Evolutionary conservation across 2,797 vertebrate species (phyloP).

Genomic region (Percopsis omiscomaycus): DNA sequence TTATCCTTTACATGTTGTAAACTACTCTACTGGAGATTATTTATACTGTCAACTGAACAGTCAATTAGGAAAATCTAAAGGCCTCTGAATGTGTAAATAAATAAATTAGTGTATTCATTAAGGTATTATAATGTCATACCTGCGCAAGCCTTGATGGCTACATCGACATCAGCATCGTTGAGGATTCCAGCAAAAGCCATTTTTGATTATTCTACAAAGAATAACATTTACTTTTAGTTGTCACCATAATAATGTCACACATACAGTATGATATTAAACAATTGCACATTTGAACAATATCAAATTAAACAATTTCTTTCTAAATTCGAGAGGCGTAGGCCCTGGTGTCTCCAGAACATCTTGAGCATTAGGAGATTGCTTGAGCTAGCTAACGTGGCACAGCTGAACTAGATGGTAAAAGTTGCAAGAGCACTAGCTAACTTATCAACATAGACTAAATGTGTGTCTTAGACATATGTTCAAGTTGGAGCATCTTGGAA

Average conservation of each 20-base stretch:
- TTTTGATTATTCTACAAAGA: conserved; percentile 37
- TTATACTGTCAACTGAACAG: not conserved
- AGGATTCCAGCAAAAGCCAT: conserved; percentile 75
- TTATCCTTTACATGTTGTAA: too few relatives aligned
- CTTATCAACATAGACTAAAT: too few relatives aligned
- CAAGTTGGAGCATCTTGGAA: not conserved
- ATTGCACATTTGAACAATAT: not conserved
- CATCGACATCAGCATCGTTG: conserved; percentile 69
- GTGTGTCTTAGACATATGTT: too few relatives aligned
- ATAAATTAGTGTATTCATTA: not conserved
- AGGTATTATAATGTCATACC: conserved; percentile 52
- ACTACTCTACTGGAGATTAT: not conserved
- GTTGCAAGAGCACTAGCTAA: too few relatives aligned
- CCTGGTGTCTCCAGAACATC: too few relatives aligned
- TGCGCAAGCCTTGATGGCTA: conserved; percentile 68
- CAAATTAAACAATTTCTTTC: not conserved
- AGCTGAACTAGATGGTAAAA: too few relatives aligned
- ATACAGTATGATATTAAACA: too few relatives aligned
- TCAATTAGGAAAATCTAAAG: too few relatives aligned
- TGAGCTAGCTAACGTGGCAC: too few relatives aligned
- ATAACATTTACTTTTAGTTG: not conserved
- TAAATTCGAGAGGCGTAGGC: too few relatives aligned
- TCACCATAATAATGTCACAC: not conserved
- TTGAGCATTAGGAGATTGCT: too few relatives aligned
- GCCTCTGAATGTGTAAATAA: not conserved